phyloP scores from a whole-genome alignment of 2,797 vertebrate genomes.

The Huso huso region DNA sequence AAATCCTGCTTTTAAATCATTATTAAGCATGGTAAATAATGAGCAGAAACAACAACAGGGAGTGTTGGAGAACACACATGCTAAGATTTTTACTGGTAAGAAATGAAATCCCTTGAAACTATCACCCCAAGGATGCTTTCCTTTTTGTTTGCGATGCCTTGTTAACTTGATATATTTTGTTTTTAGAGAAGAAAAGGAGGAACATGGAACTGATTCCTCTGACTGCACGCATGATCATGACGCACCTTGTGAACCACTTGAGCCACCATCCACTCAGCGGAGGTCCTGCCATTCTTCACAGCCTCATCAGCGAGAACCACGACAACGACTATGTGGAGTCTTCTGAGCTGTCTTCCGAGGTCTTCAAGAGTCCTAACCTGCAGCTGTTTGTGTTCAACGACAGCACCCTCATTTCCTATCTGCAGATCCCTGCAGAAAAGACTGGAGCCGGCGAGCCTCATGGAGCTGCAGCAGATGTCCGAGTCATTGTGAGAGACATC shows the following conservation, averaged over 20 bases:
- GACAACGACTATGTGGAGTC: slow-evolving; percentile 85
- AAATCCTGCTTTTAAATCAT: no score
- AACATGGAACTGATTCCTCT: slow-evolving; percentile 89
- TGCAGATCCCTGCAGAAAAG: slow-evolving; percentile 75
- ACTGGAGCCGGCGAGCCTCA: slow-evolving; percentile 35
- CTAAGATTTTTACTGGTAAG: no score
- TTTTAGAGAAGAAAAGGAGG: slow-evolving; percentile 75
- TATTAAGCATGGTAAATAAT: no score
- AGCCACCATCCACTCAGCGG: slow-evolving; percentile 85
- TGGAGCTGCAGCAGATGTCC: slow-evolving; percentile 60
- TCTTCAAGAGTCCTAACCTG: slow-evolving; percentile 91
- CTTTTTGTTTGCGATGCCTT: no score
- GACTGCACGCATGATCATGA: slow-evolving; percentile 91
- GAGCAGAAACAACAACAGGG: no score
- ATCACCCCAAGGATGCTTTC: no score
- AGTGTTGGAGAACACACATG: no score
- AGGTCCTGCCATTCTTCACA: slow-evolving; percentile 87
- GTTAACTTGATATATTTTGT: neutral
- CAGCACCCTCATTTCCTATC: slow-evolving; percentile 88
- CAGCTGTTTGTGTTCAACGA: slow-evolving; percentile 96
- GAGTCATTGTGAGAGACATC: slow-evolving; percentile 89
- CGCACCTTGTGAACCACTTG: slow-evolving; percentile 91
- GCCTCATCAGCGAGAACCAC: slow-evolving; percentile 88
- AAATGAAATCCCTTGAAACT: no score
- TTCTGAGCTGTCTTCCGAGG: slow-evolving; percentile 83